Evolutionary conservation across 2,888 invertebrate genomes (phyloP).

Genomic region (Ormia ochracea): DNA sequence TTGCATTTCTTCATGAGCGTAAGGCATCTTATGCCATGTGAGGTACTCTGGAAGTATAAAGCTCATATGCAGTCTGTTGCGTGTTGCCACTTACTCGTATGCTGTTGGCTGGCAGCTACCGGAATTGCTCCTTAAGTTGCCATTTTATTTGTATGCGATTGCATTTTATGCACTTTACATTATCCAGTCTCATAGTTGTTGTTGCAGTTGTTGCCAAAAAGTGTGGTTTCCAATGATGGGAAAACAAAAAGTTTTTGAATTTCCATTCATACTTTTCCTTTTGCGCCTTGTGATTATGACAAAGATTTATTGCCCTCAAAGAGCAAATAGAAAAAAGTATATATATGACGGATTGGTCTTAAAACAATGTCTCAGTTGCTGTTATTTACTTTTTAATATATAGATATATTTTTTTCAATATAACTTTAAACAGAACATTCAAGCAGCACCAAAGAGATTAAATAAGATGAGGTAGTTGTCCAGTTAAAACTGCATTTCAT

Average conservation of each 20-base stretch:
- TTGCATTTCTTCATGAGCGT: conserved; percentile 2
- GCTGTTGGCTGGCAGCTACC: conserved; percentile 5
- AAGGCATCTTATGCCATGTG: not conserved
- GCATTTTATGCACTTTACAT: not conserved
- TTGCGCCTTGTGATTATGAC: conserved; percentile 35
- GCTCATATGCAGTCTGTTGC: not conserved
- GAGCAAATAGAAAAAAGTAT: not conserved
- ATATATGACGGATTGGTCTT: not conserved
- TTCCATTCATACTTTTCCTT: not conserved
- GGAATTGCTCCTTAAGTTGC: not conserved
- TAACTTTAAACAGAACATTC: too few relatives aligned
- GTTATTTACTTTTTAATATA: too few relatives aligned
- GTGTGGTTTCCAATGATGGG: not conserved
- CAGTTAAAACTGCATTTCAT: too few relatives aligned
- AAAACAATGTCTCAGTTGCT: not conserved
- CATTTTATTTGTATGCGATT: not conserved
- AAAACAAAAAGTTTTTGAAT: not conserved
- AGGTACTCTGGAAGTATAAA: conserved; percentile 2
- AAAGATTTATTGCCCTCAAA: conserved; percentile 40
- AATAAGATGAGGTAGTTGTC: too few relatives aligned
- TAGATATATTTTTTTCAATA: too few relatives aligned
- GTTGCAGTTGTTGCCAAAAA: conserved; percentile 5
- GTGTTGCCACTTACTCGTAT: not conserved
- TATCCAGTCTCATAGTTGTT: not conserved
- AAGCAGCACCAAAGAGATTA: too few relatives aligned